A percentile compares a stretch with the other conserved stretches of the same genome.
phyloP scores from a whole-genome alignment of 2,888 invertebrate species.

The Acronicta psi region DNA sequence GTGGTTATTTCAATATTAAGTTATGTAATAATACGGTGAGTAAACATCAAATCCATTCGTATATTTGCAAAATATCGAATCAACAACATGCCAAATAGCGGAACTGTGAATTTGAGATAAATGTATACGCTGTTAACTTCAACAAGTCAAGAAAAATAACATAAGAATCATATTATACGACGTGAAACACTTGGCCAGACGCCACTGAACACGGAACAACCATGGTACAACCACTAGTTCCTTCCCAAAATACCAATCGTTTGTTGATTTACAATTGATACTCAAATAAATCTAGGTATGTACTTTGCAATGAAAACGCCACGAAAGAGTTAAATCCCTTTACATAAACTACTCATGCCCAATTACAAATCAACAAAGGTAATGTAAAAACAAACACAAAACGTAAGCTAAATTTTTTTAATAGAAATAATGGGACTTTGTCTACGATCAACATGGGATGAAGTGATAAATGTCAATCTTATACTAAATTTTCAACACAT shows the following conservation, averaged over 20 bases:
- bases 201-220: slow-evolving; percentile 21
- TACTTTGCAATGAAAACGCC: slow-evolving; percentile 1
- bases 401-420: no score
- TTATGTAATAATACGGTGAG: no score
- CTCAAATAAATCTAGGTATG: not conserved
- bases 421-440: no score
- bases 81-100: not conserved
- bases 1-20: no score
- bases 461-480: no score
- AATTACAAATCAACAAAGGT: no score
- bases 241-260: slow-evolving; percentile 5
- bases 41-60: no score
- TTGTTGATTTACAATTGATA: slow-evolving; percentile 19
- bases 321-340: not conserved
- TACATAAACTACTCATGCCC: slow-evolving; percentile 4
- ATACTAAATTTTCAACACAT: no score
- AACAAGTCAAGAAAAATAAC: slow-evolving; percentile 12
- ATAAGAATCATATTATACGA: slow-evolving; percentile 16
- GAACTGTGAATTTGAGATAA: slow-evolving; percentile 10
- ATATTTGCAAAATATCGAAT: slow-evolving; percentile 2
- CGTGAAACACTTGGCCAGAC: slow-evolving; percentile 18
- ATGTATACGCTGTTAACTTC: slow-evolving; percentile 8
- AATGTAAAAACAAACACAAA: no score
- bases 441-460: no score
- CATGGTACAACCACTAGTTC: slow-evolving; percentile 1